phyloP scores from a whole-genome alignment of 2,888 invertebrate genomes.

The Noctuana brunneofusca region DNA sequence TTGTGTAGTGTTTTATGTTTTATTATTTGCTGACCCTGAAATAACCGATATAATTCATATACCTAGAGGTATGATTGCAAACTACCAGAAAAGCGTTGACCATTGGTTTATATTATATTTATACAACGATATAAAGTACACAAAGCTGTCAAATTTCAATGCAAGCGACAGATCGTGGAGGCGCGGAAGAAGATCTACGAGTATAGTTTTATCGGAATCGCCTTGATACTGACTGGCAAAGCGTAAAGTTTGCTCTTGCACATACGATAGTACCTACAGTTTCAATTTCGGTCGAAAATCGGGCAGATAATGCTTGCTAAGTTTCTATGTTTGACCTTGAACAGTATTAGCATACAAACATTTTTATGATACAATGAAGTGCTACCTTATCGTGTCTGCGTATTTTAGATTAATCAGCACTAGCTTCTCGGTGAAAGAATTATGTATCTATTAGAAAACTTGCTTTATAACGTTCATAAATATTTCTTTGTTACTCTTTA shows the following conservation, averaged over 20 bases:
- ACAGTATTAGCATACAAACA: too few species aligned
- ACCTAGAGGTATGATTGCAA: not conserved
- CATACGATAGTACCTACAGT: too few species aligned
- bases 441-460: too few species aligned
- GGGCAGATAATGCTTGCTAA: not conserved
- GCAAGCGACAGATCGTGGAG: not conserved
- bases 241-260: not conserved
- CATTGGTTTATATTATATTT: too few species aligned
- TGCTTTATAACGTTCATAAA: too few species aligned
- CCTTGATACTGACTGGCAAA: not conserved
- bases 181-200: not conserved
- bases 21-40: not conserved
- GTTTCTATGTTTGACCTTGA: not conserved
- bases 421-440: too few species aligned
- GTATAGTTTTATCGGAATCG: not conserved
- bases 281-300: not conserved
- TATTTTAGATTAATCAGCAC: too few species aligned
- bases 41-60: not conserved
- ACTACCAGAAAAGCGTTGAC: not conserved
- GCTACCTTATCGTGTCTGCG: too few species aligned
- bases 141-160: not conserved
- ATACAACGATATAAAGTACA: not conserved
- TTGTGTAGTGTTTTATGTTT: conserved; percentile 5
- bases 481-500: too few species aligned
- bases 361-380: too few species aligned